Evolutionary conservation across 2,797 vertebrate genomes (phyloP).

Genomic region (Fratercula arctica): DNA sequence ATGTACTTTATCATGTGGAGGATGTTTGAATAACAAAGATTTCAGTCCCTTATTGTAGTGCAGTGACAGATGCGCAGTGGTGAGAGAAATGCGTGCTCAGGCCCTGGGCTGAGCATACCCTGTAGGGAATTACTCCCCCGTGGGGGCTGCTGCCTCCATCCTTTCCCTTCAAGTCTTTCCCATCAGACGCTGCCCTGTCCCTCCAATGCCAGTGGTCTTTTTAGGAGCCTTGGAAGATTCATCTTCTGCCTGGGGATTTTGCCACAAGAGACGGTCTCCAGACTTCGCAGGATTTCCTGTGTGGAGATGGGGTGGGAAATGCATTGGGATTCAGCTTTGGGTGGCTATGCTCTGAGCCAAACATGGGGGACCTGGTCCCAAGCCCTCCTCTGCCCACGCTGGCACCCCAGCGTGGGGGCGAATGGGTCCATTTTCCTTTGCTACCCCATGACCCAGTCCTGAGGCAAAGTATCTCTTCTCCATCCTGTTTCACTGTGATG

Average conservation of each 20-base stretch:
- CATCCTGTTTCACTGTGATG: background rate
- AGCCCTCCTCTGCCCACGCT: background rate
- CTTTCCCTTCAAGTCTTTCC: background rate
- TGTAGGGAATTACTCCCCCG: background rate
- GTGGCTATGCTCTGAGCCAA: background rate
- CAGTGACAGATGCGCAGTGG: background rate
- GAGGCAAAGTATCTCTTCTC: background rate
- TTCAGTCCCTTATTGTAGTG: background rate
- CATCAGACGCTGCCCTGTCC: background rate
- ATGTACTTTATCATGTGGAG: background rate
- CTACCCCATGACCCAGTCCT: too few species aligned
- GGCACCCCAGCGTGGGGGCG: rapidly evolving
- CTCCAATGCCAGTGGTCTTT: background rate
- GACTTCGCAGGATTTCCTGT: background rate
- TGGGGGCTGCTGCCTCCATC: background rate
- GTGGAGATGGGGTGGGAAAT: background rate
- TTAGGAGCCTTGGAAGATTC: background rate
- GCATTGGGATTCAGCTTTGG: background rate
- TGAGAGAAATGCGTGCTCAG: background rate
- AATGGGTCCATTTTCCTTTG: background rate
- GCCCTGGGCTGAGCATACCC: background rate
- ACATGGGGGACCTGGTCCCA: rapidly evolving
- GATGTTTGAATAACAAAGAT: conserved; percentile 54
- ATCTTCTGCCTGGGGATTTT: background rate
- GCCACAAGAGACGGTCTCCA: background rate